Evolutionary conservation across 2,113 vertebrate genomes (phyloP).

Genomic region (Sus scrofa): DNA sequence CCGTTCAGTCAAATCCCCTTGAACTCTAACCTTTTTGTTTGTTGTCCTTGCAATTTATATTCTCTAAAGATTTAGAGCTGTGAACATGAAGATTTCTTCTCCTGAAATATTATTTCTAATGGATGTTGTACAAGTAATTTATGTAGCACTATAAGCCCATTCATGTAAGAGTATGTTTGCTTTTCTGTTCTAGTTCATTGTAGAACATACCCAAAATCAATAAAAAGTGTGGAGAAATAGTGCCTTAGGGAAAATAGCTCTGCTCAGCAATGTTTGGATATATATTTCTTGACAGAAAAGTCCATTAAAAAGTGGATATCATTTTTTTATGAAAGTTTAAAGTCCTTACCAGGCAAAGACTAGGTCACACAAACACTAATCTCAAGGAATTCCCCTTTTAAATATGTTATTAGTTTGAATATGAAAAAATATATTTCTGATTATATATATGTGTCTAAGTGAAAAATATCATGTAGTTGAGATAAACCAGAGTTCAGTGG

Average conservation of each 20-base stretch:
- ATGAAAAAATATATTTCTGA: not conserved
- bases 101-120: not conserved
- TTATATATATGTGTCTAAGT: not conserved
- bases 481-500: not conserved
- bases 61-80: not conserved
- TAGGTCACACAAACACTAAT: not conserved
- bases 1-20: not conserved
- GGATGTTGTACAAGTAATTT: not conserved
- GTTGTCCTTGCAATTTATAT: not conserved
- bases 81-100: conserved; percentile 8
- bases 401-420: not conserved
- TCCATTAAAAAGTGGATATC: not conserved
- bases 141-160: not conserved
- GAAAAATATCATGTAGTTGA: not conserved
- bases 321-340: not conserved
- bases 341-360: not conserved
- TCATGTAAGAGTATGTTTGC: not conserved
- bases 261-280: not conserved
- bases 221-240: not conserved
- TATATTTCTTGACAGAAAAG: not conserved
- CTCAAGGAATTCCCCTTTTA: not conserved
- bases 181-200: not conserved
- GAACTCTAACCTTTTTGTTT: not conserved
- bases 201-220: not conserved
- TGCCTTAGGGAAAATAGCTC: not conserved